A percentile compares a stretch with the other conserved stretches of the same genome.
phyloP scores from a whole-genome alignment of 2,797 vertebrate genomes.

The Holocentrus rufus region DNA sequence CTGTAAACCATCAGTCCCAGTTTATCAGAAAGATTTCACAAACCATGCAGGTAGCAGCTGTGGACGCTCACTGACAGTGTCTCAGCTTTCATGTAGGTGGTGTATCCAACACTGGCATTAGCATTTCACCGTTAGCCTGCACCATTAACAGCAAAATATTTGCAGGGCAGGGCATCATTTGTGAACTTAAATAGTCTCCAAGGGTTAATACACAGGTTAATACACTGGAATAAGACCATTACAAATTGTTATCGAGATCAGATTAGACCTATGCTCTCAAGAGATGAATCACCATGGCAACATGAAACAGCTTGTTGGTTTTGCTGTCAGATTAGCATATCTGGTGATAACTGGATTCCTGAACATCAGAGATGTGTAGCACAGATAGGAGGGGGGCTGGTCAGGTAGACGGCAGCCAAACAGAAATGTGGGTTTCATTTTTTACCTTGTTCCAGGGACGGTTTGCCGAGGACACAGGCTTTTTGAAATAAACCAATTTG shows the following conservation, averaged over 20 bases:
- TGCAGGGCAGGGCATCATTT: no score
- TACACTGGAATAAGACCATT: neutral
- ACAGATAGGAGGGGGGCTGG: neutral
- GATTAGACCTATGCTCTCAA: slow-evolving; percentile 29
- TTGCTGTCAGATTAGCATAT: slow-evolving; percentile 20
- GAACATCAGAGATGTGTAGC: slow-evolving; percentile 13
- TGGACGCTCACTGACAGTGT: no score
- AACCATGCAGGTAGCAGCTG: no score
- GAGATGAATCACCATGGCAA: slow-evolving; percentile 33
- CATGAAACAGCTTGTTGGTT: neutral
- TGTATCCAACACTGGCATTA: no score
- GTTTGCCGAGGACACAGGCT: neutral
- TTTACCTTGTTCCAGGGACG: neutral
- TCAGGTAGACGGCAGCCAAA: neutral
- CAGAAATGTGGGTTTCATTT: neutral
- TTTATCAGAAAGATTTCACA: no score
- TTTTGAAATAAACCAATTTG: neutral
- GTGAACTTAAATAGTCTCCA: no score
- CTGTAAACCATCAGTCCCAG: no score
- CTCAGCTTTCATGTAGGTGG: no score
- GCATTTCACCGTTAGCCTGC: no score
- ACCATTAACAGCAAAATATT: no score
- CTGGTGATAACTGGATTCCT: slow-evolving; percentile 4
- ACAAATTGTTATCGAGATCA: slow-evolving; percentile 25
- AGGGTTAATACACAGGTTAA: no score